Conservation (phyloP, 2,797 vertebrate species). For the Centropyge bicolor region DNA sequence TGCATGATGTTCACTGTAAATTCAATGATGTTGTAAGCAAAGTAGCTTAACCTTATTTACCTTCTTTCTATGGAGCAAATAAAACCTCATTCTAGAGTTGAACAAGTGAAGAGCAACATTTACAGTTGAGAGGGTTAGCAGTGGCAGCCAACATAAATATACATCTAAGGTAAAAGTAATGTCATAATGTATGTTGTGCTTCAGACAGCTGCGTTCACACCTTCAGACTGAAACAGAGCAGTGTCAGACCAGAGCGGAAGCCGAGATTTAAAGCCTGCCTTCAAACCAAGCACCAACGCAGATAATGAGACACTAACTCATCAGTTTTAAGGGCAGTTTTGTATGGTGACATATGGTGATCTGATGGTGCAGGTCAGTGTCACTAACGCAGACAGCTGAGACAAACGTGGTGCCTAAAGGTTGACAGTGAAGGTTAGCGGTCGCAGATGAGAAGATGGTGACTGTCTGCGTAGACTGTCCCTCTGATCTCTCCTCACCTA, state of each 20-base stretch:
- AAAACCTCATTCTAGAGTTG: neutral
- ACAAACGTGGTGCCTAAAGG: slow-evolving; percentile 28
- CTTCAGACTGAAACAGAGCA: neutral
- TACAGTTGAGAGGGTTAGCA: neutral
- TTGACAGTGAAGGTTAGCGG: slow-evolving; percentile 47
- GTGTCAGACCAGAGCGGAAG: neutral
- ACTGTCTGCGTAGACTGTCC: slow-evolving; percentile 33
- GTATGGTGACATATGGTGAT: neutral
- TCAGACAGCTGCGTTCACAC: neutral
- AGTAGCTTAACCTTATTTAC: neutral
- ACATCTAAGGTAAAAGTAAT: neutral
- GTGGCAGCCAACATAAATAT: too few species aligned
- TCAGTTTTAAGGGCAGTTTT: neutral
- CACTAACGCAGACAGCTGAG: slow-evolving; percentile 8
- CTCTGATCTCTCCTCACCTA: slow-evolving; percentile 55
- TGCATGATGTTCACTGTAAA: neutral
- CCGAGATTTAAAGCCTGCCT: neutral
- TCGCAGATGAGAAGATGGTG: slow-evolving; percentile 33
- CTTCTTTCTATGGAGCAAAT: neutral
- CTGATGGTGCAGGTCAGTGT: neutral
- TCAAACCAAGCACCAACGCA: neutral
- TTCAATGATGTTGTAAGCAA: too few species aligned
- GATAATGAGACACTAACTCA: neutral
- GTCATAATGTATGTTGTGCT: neutral
- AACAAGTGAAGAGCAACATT: neutral